Conservation (phyloP, 2,797 vertebrate genomes). For the Notoglanidium macrostoma region DNA sequence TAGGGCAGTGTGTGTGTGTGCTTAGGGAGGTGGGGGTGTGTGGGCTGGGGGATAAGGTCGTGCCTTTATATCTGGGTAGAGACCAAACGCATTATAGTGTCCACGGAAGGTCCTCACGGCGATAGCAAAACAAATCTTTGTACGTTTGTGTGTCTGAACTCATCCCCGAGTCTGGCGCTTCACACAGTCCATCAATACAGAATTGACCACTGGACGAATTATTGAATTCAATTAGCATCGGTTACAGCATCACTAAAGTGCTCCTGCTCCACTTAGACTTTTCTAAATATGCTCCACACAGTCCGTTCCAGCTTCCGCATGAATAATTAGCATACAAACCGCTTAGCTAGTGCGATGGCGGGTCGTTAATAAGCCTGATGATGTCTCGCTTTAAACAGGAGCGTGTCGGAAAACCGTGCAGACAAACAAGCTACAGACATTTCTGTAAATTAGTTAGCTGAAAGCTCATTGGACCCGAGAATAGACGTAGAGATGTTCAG, state of each 20-base stretch:
- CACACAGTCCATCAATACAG: slow-evolving; percentile 7
- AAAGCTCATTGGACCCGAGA: not conserved
- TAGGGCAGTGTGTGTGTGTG: not conserved
- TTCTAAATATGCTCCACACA: not conserved
- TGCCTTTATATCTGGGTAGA: not conserved
- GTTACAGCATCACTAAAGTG: not conserved
- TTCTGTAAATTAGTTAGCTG: not conserved
- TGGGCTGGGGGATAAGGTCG: not conserved
- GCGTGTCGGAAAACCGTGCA: not conserved
- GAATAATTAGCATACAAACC: not conserved
- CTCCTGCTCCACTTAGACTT: slow-evolving; percentile 2
- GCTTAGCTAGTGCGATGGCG: not conserved
- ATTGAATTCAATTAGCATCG: slow-evolving; percentile 26
- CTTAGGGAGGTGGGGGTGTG: not conserved
- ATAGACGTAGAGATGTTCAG: not conserved
- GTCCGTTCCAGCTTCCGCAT: not conserved
- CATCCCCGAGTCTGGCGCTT: not conserved
- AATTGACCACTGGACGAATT: slow-evolving; percentile 9
- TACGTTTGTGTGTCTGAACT: not conserved
- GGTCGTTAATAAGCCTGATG: not conserved
- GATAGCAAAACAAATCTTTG: not conserved
- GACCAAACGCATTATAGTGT: not conserved
- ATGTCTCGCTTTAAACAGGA: not conserved
- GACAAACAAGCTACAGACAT: not conserved
- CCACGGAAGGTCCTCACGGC: no score